These are phyloP conservation scores for Chrysemys picta DNA, from an alignment of 2,113 vertebrate species.

Conservation along the genomic window DNA sequence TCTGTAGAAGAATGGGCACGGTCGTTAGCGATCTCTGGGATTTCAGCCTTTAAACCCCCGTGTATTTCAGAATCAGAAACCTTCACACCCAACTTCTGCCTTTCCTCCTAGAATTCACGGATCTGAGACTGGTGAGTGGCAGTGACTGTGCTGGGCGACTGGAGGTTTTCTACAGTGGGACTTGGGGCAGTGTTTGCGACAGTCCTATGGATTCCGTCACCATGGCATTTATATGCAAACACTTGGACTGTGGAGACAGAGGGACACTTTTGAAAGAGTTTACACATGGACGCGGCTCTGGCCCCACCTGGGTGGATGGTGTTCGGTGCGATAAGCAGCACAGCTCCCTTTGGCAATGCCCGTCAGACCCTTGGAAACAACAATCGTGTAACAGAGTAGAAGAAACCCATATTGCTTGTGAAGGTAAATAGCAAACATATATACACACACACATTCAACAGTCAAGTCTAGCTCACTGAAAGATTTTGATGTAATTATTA, in stretches of 20 bases:
- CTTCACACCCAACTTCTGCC: not conserved
- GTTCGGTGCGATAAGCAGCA: constrained; percentile 48
- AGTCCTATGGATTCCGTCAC: constrained; percentile 30
- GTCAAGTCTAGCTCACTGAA: no score
- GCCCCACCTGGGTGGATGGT: constrained; percentile 47
- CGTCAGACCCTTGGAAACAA: constrained; percentile 37
- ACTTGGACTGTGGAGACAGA: constrained; percentile 59
- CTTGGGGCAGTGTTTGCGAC: constrained; percentile 21
- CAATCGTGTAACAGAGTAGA: not conserved
- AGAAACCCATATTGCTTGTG: not conserved
- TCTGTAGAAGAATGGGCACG: no score
- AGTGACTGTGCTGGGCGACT: constrained; percentile 30
- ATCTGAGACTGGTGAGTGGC: constrained; percentile 44
- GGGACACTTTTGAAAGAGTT: not conserved
- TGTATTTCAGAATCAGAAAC: no score
- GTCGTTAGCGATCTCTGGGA: no score
- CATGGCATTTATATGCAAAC: constrained; percentile 36
- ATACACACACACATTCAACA: no score
- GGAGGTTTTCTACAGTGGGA: constrained; percentile 47
- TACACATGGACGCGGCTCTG: not conserved
- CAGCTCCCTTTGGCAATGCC: constrained; percentile 55
- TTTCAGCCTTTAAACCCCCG: no score
- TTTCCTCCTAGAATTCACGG: constrained; percentile 56
- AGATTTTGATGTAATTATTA: no score
- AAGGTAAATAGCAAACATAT: no score